These are phyloP conservation scores for Gastrophryne carolinensis DNA, from an alignment of 2,797 vertebrate species.

Conservation along the genomic window DNA sequence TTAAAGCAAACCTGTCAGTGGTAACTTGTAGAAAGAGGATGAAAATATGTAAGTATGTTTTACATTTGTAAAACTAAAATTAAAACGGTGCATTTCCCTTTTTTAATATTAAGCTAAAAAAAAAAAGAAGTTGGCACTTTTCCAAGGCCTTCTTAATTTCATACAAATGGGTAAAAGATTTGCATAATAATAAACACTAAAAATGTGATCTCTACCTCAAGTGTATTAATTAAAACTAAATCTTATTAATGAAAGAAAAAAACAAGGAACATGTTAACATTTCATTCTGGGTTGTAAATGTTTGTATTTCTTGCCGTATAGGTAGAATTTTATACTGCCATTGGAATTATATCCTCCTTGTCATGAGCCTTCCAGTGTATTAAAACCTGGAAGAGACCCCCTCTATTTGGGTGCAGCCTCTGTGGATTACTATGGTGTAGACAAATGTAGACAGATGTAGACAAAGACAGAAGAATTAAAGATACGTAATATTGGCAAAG, in stretches of 20 bases:
- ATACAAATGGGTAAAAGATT: constrained; percentile 45
- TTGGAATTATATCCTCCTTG: too few relatives aligned
- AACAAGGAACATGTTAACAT: constrained; percentile 6
- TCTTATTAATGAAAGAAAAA: constrained; percentile 40
- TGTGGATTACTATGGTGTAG: too few relatives aligned
- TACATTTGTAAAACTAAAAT: neutral
- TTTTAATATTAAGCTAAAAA: constrained; percentile 22
- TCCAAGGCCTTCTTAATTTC: constrained; percentile 40
- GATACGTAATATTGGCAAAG: too few relatives aligned
- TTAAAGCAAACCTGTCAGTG: neutral
- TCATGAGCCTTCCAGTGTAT: neutral
- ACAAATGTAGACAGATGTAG: too few relatives aligned
- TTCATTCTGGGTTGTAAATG: neutral
- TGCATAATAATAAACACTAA: constrained; percentile 48
- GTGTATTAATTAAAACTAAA: constrained; percentile 40
- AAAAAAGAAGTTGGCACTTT: constrained; percentile 8
- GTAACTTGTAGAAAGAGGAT: neutral
- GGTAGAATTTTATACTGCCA: neutral
- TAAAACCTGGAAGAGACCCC: too few relatives aligned
- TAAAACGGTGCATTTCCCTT: neutral
- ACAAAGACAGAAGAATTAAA: too few relatives aligned
- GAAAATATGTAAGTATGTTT: constrained; percentile 12
- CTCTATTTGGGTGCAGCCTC: too few relatives aligned
- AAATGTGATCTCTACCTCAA: constrained; percentile 30
- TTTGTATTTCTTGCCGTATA: neutral